phyloP scores from a whole-genome alignment of 1,140 invertebrate species.

The Drosophila azteca region DNA sequence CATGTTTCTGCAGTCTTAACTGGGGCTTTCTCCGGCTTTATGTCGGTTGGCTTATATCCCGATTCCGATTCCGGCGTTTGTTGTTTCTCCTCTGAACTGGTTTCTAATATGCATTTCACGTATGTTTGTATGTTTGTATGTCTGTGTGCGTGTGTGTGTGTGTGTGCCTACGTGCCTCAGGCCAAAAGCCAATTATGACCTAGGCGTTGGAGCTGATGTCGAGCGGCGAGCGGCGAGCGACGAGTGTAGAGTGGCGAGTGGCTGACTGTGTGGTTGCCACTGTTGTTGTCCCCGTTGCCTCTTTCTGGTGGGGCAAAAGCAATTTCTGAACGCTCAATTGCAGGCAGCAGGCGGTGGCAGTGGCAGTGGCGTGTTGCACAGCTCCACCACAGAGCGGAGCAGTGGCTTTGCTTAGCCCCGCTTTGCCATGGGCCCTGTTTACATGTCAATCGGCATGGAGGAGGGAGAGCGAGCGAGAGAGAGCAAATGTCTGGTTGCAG shows the following conservation, averaged over 20 bases:
- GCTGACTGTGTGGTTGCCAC: background rate
- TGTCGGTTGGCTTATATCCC: no score
- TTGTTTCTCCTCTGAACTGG: no score
- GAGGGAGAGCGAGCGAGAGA: conserved; percentile 5
- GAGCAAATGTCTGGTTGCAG: conserved; percentile 20
- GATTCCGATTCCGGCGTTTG: no score
- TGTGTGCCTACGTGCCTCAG: conserved; percentile 12
- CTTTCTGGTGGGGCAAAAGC: conserved; percentile 7
- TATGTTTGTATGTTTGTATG: no score
- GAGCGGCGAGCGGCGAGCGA: no score
- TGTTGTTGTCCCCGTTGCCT: background rate
- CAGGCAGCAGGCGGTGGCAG: conserved; percentile 22
- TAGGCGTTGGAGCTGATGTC: background rate
- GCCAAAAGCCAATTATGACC: conserved; percentile 40
- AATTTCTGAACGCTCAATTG: conserved; percentile 40
- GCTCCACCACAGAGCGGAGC: conserved; percentile 18
- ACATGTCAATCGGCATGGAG: conserved; percentile 35
- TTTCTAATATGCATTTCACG: no score
- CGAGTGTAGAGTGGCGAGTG: background rate
- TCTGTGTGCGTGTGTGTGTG: background rate
- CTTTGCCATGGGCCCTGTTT: conserved; percentile 41
- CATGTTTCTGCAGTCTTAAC: no score
- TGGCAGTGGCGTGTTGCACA: background rate
- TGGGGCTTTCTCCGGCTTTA: no score
- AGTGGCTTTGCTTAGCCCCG: conserved; percentile 28